A percentile compares a stretch with the other conserved stretches of the same genome.
Evolutionary conservation across 2,888 invertebrate species (phyloP).

Genomic region (Odiellus spinosus): DNA sequence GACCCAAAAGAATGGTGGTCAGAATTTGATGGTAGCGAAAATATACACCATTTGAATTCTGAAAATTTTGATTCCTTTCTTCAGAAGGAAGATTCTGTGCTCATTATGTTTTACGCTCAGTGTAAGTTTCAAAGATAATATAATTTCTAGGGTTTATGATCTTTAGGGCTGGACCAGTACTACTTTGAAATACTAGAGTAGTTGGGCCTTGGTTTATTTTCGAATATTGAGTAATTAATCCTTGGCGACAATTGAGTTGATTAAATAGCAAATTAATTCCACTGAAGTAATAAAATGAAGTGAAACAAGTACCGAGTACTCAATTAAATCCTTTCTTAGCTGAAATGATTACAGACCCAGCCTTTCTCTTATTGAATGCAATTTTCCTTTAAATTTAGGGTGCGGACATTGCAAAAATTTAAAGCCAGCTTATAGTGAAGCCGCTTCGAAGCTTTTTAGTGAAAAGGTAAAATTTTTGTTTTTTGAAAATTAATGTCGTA

Average conservation of each 20-base stretch:
- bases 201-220: too few species aligned
- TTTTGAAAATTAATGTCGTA: neutral
- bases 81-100: conserved; percentile 21
- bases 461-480: conserved; percentile 23
- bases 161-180: too few species aligned
- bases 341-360: neutral
- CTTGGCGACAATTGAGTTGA: too few species aligned
- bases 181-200: too few species aligned
- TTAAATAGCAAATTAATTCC: too few species aligned
- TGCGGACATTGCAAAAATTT: conserved; percentile 52
- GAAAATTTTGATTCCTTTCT: conserved; percentile 15
- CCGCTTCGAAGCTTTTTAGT: conserved; percentile 26
- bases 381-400: conserved; percentile 36
- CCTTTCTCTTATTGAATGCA: neutral
- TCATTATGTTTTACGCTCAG: conserved; percentile 34
- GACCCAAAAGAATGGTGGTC: conserved; percentile 34
- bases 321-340: too few species aligned
- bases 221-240: too few species aligned
- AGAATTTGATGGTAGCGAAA: conserved; percentile 32
- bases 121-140: conserved; percentile 27
- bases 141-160: too few species aligned
- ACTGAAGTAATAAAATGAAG: too few species aligned
- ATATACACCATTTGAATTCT: conserved; percentile 31
- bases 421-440: conserved; percentile 47
- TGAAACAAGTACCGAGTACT: too few species aligned